phyloP scores from a whole-genome alignment of 2,797 vertebrate genomes.

The Synanceia verrucosa region DNA sequence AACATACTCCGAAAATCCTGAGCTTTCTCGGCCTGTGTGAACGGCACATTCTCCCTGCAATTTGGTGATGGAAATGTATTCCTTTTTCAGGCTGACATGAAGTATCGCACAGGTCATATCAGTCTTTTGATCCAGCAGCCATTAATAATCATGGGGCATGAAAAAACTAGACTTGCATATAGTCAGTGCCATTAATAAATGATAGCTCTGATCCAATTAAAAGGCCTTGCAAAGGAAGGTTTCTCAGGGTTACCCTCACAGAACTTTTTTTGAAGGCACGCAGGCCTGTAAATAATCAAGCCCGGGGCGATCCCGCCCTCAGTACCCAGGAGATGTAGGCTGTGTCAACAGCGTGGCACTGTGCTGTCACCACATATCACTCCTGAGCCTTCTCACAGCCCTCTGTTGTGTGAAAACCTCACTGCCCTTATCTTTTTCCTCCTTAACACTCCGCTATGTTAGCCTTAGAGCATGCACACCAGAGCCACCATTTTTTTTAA shows the following conservation, averaged over 20 bases:
- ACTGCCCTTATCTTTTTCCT: constrained; percentile 69
- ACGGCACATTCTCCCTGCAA: constrained; percentile 37
- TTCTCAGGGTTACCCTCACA: constrained; percentile 74
- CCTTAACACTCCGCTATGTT: constrained; percentile 62
- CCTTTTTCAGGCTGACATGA: constrained; percentile 64
- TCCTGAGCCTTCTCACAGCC: constrained; percentile 77
- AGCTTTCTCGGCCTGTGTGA: constrained; percentile 42
- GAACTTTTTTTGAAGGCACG: constrained; percentile 69
- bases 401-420: constrained; percentile 76
- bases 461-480: constrained; percentile 58
- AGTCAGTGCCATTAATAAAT: constrained; percentile 82
- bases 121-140: constrained; percentile 76
- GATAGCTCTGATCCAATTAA: constrained; percentile 83
- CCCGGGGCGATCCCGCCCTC: constrained; percentile 77
- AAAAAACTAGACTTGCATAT: constrained; percentile 72
- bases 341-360: constrained; percentile 84
- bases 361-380: constrained; percentile 85
- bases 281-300: constrained; percentile 83
- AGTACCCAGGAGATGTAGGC: constrained; percentile 79
- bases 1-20: constrained; percentile 51
- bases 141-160: constrained; percentile 80
- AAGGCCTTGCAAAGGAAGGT: constrained; percentile 70
- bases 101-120: constrained; percentile 73
- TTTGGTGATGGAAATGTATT: constrained; percentile 71
- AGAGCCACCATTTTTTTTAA: constrained; percentile 33